These are phyloP conservation scores for Netelia melanura DNA, from an alignment of 2,888 invertebrate genomes.

Conservation along the genomic window DNA sequence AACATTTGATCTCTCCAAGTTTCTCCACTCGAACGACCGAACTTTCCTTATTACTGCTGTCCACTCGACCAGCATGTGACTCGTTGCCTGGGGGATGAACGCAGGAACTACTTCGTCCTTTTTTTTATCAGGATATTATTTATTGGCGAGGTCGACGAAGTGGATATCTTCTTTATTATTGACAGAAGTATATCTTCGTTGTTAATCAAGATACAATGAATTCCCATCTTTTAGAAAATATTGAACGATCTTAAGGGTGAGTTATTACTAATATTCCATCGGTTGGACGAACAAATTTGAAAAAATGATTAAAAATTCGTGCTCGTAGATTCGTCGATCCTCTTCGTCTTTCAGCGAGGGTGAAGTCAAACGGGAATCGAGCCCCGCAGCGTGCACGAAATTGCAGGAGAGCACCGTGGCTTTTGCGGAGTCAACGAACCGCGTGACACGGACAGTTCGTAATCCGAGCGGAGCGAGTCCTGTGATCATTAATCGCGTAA, in stretches of 20 bases:
- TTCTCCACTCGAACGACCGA: background rate
- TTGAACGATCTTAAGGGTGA: background rate
- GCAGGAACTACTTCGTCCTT: background rate
- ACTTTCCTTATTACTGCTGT: slow-evolving; percentile 22
- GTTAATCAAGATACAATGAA: background rate
- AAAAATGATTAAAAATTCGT: slow-evolving; percentile 28
- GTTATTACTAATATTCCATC: background rate
- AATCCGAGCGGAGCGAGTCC: slow-evolving; percentile 33
- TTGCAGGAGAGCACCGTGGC: slow-evolving; percentile 20
- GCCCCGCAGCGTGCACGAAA: slow-evolving; percentile 31
- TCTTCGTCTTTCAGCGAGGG: background rate
- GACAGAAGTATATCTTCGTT: slow-evolving; percentile 10
- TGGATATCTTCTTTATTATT: slow-evolving; percentile 2
- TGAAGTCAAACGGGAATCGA: slow-evolving; percentile 59
- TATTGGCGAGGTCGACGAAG: background rate
- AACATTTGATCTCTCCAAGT: slow-evolving; percentile 32
- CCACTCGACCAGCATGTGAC: background rate
- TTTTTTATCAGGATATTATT: slow-evolving; percentile 17
- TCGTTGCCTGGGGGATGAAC: background rate
- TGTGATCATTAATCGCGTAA: slow-evolving; percentile 75
- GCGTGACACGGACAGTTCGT: slow-evolving; percentile 53
- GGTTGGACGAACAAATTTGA: background rate
- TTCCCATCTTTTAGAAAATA: background rate
- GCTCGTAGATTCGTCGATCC: background rate
- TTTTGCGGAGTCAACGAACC: slow-evolving; percentile 45